These are phyloP conservation scores for Sebastes oblongus DNA, from an alignment of 2,797 vertebrate genomes.

Conservation along the genomic window DNA sequence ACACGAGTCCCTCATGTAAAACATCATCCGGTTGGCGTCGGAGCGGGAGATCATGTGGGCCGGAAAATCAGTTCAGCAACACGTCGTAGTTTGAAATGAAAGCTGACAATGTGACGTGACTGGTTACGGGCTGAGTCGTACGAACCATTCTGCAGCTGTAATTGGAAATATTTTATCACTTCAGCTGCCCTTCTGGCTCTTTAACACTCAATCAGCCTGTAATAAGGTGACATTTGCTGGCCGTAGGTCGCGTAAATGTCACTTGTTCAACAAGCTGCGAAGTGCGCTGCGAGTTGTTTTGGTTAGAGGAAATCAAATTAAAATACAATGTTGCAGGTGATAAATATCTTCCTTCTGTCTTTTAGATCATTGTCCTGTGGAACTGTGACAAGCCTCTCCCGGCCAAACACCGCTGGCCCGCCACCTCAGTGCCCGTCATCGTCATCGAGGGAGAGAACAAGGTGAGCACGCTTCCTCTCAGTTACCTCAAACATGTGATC, in stretches of 20 bases:
- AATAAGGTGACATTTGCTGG: conserved; percentile 61
- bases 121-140: not conserved
- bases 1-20: conserved; percentile 25
- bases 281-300: not conserved
- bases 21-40: not conserved
- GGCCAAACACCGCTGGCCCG: conserved; percentile 96
- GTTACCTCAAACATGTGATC: conserved; percentile 14
- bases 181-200: conserved; percentile 34
- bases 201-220: conserved; percentile 42
- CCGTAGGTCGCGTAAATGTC: conserved; percentile 53
- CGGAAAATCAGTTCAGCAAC: not conserved
- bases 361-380: conserved; percentile 93
- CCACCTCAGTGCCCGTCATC: conserved; percentile 92
- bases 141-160: not conserved
- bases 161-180: conserved; percentile 49
- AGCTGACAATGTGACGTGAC: conserved; percentile 7
- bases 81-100: not conserved
- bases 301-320: conserved; percentile 6
- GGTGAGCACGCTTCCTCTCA: conserved; percentile 79
- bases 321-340: not conserved
- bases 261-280: conserved; percentile 17
- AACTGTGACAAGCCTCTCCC: conserved; percentile 98
- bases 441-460: conserved; percentile 98
- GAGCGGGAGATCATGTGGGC: not conserved
- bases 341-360: conserved; percentile 1